Conservation (phyloP, 2,888 invertebrate species). For the Cosmorhoe ocellata region DNA sequence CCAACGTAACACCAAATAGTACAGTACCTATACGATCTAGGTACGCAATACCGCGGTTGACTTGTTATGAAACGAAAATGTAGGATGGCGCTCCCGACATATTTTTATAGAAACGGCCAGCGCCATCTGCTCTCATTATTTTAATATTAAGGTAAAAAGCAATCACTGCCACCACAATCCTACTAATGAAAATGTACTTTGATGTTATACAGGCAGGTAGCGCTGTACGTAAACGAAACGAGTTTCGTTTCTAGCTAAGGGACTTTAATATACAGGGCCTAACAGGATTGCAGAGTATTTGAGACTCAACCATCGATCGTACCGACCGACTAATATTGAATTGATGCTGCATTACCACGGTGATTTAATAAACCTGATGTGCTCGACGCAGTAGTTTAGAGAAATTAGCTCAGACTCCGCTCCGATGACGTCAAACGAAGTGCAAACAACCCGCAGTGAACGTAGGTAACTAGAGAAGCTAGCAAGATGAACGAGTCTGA, state of each 20-base stretch:
- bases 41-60: constrained; percentile 3
- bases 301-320: constrained; percentile 43
- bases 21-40: constrained; percentile 5
- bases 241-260: constrained; percentile 43
- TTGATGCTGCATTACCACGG: background rate
- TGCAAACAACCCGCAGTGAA: background rate
- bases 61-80: constrained; percentile 43
- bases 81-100: constrained; percentile 75
- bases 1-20: constrained; percentile 15
- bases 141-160: constrained; percentile 38
- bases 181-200: constrained; percentile 23
- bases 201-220: constrained; percentile 51
- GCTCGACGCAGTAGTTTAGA: background rate
- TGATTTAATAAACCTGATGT: background rate
- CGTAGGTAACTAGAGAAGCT: background rate
- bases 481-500: background rate
- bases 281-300: constrained; percentile 51
- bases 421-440: background rate
- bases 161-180: constrained; percentile 71
- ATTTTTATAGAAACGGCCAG: constrained; percentile 58
- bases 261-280: constrained; percentile 43
- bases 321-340: background rate
- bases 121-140: constrained; percentile 66
- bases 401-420: constrained; percentile 3
- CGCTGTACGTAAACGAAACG: constrained; percentile 57